These are phyloP conservation scores for Riparia riparia DNA, from an alignment of 2,113 vertebrate species.

Conservation along the genomic window DNA sequence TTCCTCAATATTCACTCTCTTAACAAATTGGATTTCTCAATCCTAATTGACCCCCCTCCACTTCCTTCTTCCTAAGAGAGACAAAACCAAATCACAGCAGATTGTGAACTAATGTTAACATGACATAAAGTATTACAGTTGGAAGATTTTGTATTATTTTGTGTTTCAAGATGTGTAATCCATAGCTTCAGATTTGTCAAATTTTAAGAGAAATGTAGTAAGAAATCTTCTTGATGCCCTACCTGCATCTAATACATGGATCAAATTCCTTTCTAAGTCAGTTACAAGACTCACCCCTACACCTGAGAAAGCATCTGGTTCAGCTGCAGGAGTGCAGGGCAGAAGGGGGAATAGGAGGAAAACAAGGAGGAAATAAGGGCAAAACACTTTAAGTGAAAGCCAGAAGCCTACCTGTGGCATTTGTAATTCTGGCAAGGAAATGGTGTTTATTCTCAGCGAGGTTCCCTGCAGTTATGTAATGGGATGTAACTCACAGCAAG, in stretches of 20 bases:
- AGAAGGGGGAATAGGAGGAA: background rate
- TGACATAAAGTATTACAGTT: background rate
- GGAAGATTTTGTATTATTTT: background rate
- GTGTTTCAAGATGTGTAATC: background rate
- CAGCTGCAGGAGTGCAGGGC: background rate
- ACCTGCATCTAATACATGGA: background rate
- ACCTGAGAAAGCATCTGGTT: background rate
- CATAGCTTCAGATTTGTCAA: background rate
- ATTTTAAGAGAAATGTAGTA: background rate
- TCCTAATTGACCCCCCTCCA: constrained; percentile 54
- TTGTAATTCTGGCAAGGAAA: background rate
- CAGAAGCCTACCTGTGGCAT: background rate
- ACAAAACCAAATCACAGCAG: background rate
- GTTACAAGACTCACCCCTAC: background rate
- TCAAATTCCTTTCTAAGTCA: background rate
- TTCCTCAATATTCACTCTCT: constrained; percentile 68
- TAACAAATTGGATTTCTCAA: constrained; percentile 71
- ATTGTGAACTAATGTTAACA: background rate
- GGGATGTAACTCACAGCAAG: background rate
- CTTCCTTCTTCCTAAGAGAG: constrained; percentile 69
- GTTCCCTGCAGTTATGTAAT: background rate
- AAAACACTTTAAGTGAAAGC: background rate
- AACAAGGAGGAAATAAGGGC: background rate
- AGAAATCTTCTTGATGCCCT: background rate
- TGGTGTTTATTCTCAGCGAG: background rate